Evolutionary conservation across 2,797 vertebrate species (phyloP).

Genomic region (Lithobates sylvaticus): DNA sequence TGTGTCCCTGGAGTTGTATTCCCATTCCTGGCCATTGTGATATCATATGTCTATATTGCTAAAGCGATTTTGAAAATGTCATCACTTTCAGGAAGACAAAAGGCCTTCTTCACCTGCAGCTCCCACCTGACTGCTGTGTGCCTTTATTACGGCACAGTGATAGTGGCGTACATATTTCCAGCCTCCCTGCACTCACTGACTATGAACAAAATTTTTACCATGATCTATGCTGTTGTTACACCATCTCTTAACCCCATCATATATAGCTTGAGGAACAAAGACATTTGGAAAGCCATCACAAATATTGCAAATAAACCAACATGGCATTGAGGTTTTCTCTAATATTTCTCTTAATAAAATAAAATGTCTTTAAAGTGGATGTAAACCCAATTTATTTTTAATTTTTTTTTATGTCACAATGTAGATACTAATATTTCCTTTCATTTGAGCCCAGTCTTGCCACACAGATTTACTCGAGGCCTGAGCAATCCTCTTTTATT

Average conservation of each 20-base stretch:
- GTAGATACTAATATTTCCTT: no score
- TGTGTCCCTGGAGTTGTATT: neutral
- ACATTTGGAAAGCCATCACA: neutral
- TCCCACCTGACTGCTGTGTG: constrained; percentile 21
- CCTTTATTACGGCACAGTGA: neutral
- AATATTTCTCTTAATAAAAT: no score
- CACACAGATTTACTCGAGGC: no score
- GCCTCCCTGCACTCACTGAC: neutral
- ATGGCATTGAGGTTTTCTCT: no score
- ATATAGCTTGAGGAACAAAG: neutral
- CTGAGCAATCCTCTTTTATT: no score
- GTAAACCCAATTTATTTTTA: no score
- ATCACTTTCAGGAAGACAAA: neutral
- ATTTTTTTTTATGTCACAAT: no score
- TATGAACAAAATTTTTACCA: neutral
- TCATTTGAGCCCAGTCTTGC: no score
- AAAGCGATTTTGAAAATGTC: neutral
- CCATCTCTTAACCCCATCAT: neutral
- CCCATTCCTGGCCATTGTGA: neutral
- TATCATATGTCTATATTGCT: neutral
- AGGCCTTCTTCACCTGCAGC: constrained; percentile 23
- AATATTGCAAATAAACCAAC: neutral
- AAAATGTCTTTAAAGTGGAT: no score
- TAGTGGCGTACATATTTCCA: neutral
- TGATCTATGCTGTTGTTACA: neutral